Base-by-base conservation (phyloP, 2,888 invertebrate species). In the Hemistola chrysoprasaria region DNA sequence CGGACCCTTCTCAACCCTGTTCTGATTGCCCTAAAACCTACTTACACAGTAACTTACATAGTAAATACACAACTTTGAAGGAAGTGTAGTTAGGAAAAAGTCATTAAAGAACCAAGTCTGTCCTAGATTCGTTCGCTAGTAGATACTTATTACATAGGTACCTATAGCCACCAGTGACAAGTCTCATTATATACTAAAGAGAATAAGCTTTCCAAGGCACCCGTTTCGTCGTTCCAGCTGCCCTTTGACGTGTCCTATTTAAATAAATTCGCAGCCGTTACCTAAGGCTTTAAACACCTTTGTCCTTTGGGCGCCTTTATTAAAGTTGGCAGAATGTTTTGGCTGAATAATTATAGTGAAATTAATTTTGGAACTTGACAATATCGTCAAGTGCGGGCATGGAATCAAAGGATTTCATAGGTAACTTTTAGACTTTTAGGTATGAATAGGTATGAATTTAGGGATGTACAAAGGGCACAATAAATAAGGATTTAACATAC, bases 121-220 rank as follows among this genome's bases (percentile, higher is more conserved):
- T 25, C 26, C 29, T 30, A 32, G 39, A 29, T 39, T 30, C 37
- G 9, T 20, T 8, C 22, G 42, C 35, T 42, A 47, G 40, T 11
- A 44, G 46, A 37, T 36, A 36, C 46, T 44, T 51, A 37, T 31
- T 58, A 57, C 50, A 46, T 47, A n/a, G n/a, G n/a, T n/a, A n/a
- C n/a, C n/a, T n/a, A 4, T 16, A 16, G 40, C 40, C 33, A 35
- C 31, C 26, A 25, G 30, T 20, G 39, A 36, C 33, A 65, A 52
- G 62, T 62, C 65, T 77, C 66, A 71, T 75, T 75, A 77, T 57
- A 65, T 67, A 53, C 64, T 68, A 59, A 53, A 65, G 65, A 76
- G 73, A 76, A 75, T 75, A 66, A 62, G 54, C 58, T 56, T 61
- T 54, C 50, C 35, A 47, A 67, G 63, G 59, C 55, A 54, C 51